Base-by-base conservation (phyloP, 2,888 invertebrate species). In the Caenorhabditis doughertyi region DNA sequence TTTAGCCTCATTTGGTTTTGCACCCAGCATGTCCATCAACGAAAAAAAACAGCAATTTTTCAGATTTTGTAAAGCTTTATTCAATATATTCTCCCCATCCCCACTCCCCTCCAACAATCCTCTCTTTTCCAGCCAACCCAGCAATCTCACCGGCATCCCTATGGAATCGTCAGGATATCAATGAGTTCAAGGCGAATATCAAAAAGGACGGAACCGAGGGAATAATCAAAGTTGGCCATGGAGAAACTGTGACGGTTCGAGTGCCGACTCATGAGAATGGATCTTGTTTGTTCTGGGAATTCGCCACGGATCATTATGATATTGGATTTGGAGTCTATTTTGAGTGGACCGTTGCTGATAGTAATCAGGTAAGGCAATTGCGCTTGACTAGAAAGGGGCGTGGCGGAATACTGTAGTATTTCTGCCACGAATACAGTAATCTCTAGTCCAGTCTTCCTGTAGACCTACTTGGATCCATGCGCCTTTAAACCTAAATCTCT, bases 271-370 rank as follows among this genome's bases (percentile, higher is more conserved):
- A 97, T 92, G 95, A 95, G 85, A 95, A 96, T 89, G 98, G 98
- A 0, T 95, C 95, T 1, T 95, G 96, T 90, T 94, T 99, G 47
- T 98, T 97, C 93, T 99, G 98, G 98, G 99, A 99, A 93, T 99
- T 99, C 92, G 97, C 98, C 16, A 98, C 99, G 0, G 99, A 99
- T 92, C 95, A 95, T 92, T 99, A 97, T 92, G 99, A 99, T 92
- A 96, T 99, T 47, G 92, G 91, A 92, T 99, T 99, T 93, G 99
- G 99, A 0, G 95, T 99, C 62, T 97, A 96, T 92, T 99, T 99
- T 92, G 99, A 99, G 93, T 99, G 98, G 97, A 96, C 95, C 68
- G 90, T 93, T 51, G 91, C 93, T 2, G 93, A 93, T 5, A 92
- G 89, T 73, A 96, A 95, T 92, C 95, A 96, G 1, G 96, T n/a